These are phyloP conservation scores for Chymomyza amoena DNA, from an alignment of 2,888 invertebrate species.

Conservation along the genomic window DNA sequence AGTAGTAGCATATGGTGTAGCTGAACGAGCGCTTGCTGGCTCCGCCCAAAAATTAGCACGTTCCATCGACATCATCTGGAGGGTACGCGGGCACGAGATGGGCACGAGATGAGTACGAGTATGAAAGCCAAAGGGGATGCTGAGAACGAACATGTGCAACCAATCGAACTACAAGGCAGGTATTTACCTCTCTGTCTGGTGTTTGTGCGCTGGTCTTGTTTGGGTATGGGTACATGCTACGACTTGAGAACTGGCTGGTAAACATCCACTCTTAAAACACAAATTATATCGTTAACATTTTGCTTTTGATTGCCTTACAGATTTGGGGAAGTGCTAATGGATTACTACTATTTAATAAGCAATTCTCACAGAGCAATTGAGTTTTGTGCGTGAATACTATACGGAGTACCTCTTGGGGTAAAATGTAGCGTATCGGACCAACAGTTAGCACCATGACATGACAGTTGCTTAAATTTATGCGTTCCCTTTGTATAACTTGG, in stretches of 20 bases:
- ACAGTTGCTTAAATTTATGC: constrained; percentile 24
- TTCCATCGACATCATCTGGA: constrained; percentile 31
- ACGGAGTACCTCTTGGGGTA: not conserved
- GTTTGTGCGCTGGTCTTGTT: not conserved
- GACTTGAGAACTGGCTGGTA: constrained; percentile 3
- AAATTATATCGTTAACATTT: constrained; percentile 12
- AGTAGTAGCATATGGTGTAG: not conserved
- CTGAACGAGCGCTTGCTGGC: constrained; percentile 30
- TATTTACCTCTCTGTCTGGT: constrained; percentile 15
- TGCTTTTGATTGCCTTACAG: constrained; percentile 12
- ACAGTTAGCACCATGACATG: constrained; percentile 9
- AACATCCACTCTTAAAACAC: constrained; percentile 14
- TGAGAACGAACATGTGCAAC: constrained; percentile 29
- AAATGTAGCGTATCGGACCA: constrained; percentile 15
- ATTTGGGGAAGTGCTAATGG: constrained; percentile 30
- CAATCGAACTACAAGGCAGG: constrained; percentile 10
- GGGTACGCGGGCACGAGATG: not conserved
- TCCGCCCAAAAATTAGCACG: constrained; percentile 66
- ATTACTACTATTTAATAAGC: constrained; percentile 23
- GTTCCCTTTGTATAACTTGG: constrained; percentile 34
- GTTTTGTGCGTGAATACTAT: constrained; percentile 1
- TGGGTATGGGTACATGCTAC: not conserved
- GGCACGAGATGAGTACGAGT: constrained; percentile 22
- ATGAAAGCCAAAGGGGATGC: constrained; percentile 20
- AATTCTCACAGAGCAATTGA: constrained; percentile 25